Conservation (phyloP, 2,888 invertebrate species). For the Coenonympha glycerion region DNA sequence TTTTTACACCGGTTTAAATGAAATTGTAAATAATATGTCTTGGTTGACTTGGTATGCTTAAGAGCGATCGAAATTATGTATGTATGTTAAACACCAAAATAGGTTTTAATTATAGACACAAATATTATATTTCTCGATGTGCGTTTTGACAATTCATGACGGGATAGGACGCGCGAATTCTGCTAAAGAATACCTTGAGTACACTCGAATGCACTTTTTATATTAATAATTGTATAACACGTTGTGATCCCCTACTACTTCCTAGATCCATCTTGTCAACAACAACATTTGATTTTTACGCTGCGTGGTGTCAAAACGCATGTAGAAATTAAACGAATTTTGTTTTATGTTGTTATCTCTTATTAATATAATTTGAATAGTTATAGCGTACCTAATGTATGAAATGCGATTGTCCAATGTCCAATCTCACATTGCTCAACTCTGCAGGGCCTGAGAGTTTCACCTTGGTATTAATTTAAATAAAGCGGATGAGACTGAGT, state of each 20-base stretch:
- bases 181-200: neutral
- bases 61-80: too few relatives aligned
- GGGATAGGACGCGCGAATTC: neutral
- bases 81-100: too few relatives aligned
- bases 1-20: too few relatives aligned
- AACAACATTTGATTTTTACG: neutral
- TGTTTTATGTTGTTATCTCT: neutral
- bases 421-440: slow-evolving; percentile 51
- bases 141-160: neutral
- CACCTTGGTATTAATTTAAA: slow-evolving; percentile 35
- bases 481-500: slow-evolving; percentile 65
- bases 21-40: too few relatives aligned
- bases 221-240: too few relatives aligned
- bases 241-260: too few relatives aligned
- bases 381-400: neutral
- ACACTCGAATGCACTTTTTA: too few relatives aligned
- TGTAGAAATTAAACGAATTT: neutral
- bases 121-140: neutral
- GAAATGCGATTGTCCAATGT: slow-evolving; percentile 33
- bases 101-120: too few relatives aligned
- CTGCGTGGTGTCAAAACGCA: neutral
- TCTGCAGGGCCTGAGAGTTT: slow-evolving; percentile 25
- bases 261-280: neutral
- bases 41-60: too few relatives aligned
- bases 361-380: neutral